Evolutionary conservation across 2,888 invertebrate genomes (phyloP).

Genomic region (Clepsis dumicolana): DNA sequence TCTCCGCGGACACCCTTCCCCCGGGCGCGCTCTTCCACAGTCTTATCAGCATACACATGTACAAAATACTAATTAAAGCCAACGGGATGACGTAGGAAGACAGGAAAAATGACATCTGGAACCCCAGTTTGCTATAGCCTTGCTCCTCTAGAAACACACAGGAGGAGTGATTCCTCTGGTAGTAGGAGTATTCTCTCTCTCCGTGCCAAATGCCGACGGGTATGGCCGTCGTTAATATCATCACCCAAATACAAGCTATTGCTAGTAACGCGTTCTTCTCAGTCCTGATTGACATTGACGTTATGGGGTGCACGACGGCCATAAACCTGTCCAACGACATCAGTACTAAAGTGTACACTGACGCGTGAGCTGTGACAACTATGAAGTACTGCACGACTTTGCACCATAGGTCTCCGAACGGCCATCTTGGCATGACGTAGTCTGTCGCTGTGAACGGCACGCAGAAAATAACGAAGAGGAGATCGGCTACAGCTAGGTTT

Average conservation of each 20-base stretch:
- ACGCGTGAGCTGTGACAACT: slow-evolving; percentile 96
- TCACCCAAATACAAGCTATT: slow-evolving; percentile 92
- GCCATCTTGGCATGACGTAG: slow-evolving; percentile 95
- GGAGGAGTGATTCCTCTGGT: slow-evolving; percentile 88
- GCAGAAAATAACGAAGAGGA: slow-evolving; percentile 96
- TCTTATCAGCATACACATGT: slow-evolving; percentile 95
- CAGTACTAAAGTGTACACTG: slow-evolving; percentile 96
- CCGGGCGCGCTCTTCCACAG: slow-evolving; percentile 94
- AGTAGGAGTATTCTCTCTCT: slow-evolving; percentile 89
- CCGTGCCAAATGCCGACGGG: slow-evolving; percentile 93
- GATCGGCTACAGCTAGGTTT: slow-evolving; percentile 95
- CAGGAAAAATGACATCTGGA: slow-evolving; percentile 93
- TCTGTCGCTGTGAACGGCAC: slow-evolving; percentile 97
- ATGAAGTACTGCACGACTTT: slow-evolving; percentile 96
- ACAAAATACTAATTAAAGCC: slow-evolving; percentile 94
- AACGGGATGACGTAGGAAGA: slow-evolving; percentile 96
- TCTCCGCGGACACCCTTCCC: slow-evolving; percentile 93
- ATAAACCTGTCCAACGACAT: slow-evolving; percentile 97
- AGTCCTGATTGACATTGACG: slow-evolving; percentile 94
- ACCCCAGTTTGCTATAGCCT: slow-evolving; percentile 87
- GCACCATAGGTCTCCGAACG: slow-evolving; percentile 96
- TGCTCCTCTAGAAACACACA: slow-evolving; percentile 89
- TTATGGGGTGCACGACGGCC: slow-evolving; percentile 97
- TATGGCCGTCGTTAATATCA: slow-evolving; percentile 92
- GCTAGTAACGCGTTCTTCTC: slow-evolving; percentile 93